phyloP scores from a whole-genome alignment of 2,797 vertebrate species.

The Fratercula arctica region DNA sequence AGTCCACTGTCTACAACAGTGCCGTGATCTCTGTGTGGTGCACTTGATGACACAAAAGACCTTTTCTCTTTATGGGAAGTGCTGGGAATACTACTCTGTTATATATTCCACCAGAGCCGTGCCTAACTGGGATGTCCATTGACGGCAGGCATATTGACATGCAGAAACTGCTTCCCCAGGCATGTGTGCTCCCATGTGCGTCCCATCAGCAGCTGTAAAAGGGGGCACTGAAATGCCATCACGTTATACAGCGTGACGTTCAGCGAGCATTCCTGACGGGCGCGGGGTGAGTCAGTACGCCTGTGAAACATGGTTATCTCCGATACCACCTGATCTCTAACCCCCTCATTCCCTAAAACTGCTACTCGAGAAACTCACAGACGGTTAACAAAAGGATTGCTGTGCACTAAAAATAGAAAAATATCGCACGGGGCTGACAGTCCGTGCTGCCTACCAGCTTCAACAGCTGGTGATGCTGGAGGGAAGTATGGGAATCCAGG shows the following conservation, averaged over 20 bases:
- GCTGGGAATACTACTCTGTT: neutral
- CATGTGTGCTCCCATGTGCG: neutral
- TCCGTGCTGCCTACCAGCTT: neutral
- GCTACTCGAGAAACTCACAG: rapidly evolving
- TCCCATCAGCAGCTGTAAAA: neutral
- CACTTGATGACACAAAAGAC: neutral
- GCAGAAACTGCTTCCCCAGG: neutral
- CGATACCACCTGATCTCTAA: neutral
- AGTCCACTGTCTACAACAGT: neutral
- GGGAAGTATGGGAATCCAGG: neutral
- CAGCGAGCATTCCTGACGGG: neutral
- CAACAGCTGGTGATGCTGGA: neutral
- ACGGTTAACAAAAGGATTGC: neutral
- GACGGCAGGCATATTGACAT: neutral
- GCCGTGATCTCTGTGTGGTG: neutral
- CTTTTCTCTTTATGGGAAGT: neutral
- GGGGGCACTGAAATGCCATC: neutral
- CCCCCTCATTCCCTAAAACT: neutral
- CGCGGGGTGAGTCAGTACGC: rapidly evolving
- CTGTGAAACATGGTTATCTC: neutral
- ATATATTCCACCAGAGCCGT: neutral
- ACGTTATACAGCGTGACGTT: neutral
- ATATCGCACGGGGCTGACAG: neutral
- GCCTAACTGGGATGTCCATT: neutral
- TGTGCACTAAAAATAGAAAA: neutral